Evolutionary conservation across 2,797 vertebrate genomes (phyloP).

Genomic region (Gymnoscopelus braueri): DNA sequence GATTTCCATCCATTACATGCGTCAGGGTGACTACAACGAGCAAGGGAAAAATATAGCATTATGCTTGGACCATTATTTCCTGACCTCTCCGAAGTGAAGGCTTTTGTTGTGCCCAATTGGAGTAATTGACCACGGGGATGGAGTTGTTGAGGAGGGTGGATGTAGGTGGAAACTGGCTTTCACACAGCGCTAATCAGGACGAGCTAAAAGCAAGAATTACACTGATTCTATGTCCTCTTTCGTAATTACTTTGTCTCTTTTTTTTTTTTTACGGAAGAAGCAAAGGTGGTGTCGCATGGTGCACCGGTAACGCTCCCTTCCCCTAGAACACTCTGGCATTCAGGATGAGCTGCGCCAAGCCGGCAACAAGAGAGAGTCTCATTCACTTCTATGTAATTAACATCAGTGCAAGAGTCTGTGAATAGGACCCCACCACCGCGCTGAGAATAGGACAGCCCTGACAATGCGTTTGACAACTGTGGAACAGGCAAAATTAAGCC

Average conservation of each 20-base stretch:
- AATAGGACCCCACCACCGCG: constrained; percentile 65
- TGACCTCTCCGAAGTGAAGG: neutral
- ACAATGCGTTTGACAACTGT: constrained; percentile 74
- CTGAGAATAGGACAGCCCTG: constrained; percentile 61
- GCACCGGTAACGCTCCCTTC: constrained; percentile 23
- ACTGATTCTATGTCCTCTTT: constrained; percentile 32
- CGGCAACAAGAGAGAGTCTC: constrained; percentile 58
- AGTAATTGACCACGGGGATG: constrained; percentile 5
- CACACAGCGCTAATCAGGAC: constrained; percentile 24
- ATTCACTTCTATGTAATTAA: constrained; percentile 76
- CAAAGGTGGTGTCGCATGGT: constrained; percentile 33
- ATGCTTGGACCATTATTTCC: neutral
- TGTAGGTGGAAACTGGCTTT: constrained; percentile 5
- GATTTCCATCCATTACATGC: neutral
- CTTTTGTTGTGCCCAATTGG: constrained; percentile 4
- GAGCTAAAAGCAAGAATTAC: constrained; percentile 28
- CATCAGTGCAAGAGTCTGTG: constrained; percentile 71
- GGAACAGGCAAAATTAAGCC: constrained; percentile 75
- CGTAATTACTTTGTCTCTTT: constrained; percentile 33
- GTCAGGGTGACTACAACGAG: neutral
- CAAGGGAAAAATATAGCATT: neutral
- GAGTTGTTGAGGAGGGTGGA: neutral
- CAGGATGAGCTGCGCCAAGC: constrained; percentile 54
- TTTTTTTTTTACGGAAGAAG: constrained; percentile 24
- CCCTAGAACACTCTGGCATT: constrained; percentile 48